Evolutionary conservation across 2,888 invertebrate species (phyloP).

Genomic region (Sturmia bella): DNA sequence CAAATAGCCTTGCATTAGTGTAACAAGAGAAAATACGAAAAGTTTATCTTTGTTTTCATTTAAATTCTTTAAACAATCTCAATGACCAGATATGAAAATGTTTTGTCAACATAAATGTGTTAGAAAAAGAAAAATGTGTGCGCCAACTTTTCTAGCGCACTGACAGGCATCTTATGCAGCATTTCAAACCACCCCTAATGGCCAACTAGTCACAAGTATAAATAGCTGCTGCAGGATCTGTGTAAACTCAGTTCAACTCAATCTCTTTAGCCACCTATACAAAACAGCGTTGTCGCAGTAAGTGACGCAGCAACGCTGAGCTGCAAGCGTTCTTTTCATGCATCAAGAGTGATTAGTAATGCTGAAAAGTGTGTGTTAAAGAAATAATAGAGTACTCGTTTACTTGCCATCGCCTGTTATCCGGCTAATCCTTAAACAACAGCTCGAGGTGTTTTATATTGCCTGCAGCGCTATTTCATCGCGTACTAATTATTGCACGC

Average conservation of each 20-base stretch:
- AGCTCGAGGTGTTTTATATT: too few species aligned
- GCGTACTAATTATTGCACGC: too few species aligned
- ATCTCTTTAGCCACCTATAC: conserved; percentile 19
- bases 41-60: background rate
- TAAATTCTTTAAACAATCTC: background rate
- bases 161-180: background rate
- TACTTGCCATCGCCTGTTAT: too few species aligned
- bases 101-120: conserved; percentile 13
- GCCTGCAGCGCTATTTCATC: too few species aligned
- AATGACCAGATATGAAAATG: conserved; percentile 1
- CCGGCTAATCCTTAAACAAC: too few species aligned
- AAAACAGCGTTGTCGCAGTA: background rate
- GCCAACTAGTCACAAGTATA: conserved; percentile 47
- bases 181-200: conserved; percentile 20
- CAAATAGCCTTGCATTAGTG: conserved; percentile 32
- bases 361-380: background rate
- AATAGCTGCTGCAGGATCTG: conserved; percentile 37
- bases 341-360: conserved; percentile 1
- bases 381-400: too few species aligned
- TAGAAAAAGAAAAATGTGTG: conserved; percentile 38
- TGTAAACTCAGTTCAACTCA: conserved; percentile 66
- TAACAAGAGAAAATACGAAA: conserved; percentile 15
- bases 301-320: too few species aligned
- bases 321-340: background rate
- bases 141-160: background rate